phyloP scores from a whole-genome alignment of 1,140 invertebrate species.

The Sogatella furcifera region DNA sequence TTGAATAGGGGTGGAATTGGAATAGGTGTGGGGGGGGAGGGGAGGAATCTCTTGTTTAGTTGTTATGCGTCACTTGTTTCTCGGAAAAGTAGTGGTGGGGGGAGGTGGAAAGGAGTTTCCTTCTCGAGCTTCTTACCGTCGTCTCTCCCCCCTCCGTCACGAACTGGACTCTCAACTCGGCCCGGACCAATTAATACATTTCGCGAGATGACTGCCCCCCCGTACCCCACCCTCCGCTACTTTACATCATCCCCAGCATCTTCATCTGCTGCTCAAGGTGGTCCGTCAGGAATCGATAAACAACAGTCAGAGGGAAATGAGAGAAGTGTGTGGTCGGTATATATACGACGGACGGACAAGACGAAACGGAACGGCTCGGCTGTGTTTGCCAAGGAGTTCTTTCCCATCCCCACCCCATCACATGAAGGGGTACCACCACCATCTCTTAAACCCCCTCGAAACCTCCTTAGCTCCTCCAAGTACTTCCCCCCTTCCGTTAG shows the following conservation, averaged over 20 bases:
- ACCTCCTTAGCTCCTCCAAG: no score
- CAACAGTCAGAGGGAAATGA: conserved; percentile 19
- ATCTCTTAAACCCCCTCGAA: conserved; percentile 1
- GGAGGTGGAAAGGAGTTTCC: no score
- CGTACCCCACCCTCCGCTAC: conserved; percentile 1
- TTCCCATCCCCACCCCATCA: conserved; percentile 2
- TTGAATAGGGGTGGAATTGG: conserved; percentile 4
- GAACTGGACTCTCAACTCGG: conserved; percentile 3
- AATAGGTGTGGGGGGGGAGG: neutral
- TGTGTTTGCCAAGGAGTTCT: conserved; percentile 1
- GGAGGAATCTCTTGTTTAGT: conserved; percentile 13
- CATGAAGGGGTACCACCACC: neutral
- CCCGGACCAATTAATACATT: conserved; percentile 25
- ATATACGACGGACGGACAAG: neutral
- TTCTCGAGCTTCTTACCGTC: neutral
- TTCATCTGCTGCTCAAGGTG: conserved; percentile 21
- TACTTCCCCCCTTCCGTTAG: neutral
- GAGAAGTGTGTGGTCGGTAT: conserved; percentile 12
- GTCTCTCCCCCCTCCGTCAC: neutral
- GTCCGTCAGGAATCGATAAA: conserved; percentile 24
- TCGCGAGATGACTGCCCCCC: conserved; percentile 21
- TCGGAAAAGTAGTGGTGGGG: no score
- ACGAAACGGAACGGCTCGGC: neutral
- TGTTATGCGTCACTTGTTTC: conserved; percentile 17
- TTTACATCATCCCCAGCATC: neutral